Base-by-base conservation (phyloP, 2,797 vertebrate species). In the Halcyon chelicuti region DNA sequence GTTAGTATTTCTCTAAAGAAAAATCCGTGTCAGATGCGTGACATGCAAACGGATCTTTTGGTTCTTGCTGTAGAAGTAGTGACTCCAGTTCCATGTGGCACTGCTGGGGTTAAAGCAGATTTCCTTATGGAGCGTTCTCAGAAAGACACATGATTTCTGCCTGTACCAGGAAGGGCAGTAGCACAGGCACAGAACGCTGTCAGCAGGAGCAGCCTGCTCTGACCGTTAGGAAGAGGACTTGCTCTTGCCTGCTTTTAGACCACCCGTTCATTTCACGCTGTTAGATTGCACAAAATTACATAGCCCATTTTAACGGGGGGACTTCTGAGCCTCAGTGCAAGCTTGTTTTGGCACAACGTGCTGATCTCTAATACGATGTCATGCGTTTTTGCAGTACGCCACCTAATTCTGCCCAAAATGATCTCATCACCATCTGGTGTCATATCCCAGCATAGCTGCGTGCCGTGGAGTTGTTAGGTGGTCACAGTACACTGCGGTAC, bases 11-110 rank as follows among this genome's bases (percentile, higher is more conserved):
- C 2, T 33, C 3, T 33, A 21, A n/a, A 25, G 14, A 2, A 47
- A 67, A 47, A 28, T 8, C 0, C 9, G 0, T 0, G 1, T 35
- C 33, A 46, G 29, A 8, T 0, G 10, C 1, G 0, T 0, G 29
- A 47, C 15, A 3, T n/a, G 7, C 7, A 12, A 21, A 4, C 29
- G 28, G 21, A 26, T 33, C 13, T 63, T 5, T 60, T 5, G 4
- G 28, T 18, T 16, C 42, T 17, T 15, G 66, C 37, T 54, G 67
- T 37, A 5, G 67, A 47, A 46, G n/a, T 1, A 2, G 62, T 2
- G 10, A 46, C 54, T 37, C 37, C 39, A 4, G 23, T 55, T 28
- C 9, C 12, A 25, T 58, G 2, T 63, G 84, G 91, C 60, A 63
- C 66, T 44, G 85, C 68, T 63, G 87, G 89, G 93, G 93, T 97